A percentile compares a stretch with the other conserved stretches of the same genome.
These are phyloP conservation scores for Planococcus citri DNA, from an alignment of 1,140 invertebrate species.

Conservation along the genomic window DNA sequence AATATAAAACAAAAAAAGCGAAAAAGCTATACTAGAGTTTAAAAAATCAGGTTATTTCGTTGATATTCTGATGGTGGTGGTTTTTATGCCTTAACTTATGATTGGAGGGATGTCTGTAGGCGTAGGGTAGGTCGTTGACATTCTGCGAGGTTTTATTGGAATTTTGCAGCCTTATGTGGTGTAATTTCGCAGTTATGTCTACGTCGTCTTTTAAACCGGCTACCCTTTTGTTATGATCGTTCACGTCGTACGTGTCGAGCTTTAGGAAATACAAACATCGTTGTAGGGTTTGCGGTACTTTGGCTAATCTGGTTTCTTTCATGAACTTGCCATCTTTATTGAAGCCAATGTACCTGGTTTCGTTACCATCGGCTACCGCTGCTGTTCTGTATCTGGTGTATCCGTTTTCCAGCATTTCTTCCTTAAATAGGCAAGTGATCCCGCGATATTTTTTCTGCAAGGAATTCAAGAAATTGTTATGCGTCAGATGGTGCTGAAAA, in stretches of 20 bases:
- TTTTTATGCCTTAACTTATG: background rate
- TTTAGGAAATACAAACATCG: conserved; percentile 43
- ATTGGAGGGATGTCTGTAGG: background rate
- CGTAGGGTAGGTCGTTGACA: background rate
- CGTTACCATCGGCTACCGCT: conserved; percentile 28
- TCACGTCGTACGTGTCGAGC: conserved; percentile 38
- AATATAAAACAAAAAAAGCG: background rate
- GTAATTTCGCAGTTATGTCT: background rate
- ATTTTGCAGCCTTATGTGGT: background rate
- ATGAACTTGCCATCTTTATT: conserved; percentile 39
- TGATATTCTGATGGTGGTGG: background rate
- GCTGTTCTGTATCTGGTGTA: conserved; percentile 41
- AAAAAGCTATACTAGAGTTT: background rate
- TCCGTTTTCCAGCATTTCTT: conserved; percentile 36
- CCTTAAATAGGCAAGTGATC: conserved; percentile 40
- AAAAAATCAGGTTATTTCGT: conserved; percentile 10
- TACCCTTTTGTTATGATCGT: conserved; percentile 38
- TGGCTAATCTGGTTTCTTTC: conserved; percentile 26
- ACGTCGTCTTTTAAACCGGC: conserved; percentile 25
- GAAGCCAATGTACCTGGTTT: conserved; percentile 38
- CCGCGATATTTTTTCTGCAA: conserved; percentile 34
- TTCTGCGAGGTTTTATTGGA: background rate
- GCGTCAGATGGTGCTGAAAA: background rate
- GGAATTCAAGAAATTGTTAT: background rate
- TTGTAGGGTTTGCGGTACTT: conserved; percentile 32